Evolutionary conservation across 1,140 invertebrate genomes (phyloP).

Genomic region (Camponotus pennsylvanicus): DNA sequence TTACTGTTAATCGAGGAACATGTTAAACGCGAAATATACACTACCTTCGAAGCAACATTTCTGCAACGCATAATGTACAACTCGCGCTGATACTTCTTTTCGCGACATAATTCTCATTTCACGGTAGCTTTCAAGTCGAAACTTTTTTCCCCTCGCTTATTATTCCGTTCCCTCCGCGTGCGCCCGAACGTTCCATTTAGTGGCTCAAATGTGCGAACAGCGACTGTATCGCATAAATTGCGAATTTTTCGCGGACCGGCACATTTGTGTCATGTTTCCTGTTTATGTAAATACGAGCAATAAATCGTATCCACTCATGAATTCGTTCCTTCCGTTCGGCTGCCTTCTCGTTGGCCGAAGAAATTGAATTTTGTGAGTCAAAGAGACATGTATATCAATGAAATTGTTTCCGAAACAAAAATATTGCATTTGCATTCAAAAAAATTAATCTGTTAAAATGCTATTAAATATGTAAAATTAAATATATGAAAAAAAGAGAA

Average conservation of each 20-base stretch:
- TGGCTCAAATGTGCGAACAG: constrained; percentile 56
- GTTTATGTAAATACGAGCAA: constrained; percentile 83
- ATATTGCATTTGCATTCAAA: neutral
- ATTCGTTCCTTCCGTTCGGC: constrained; percentile 83
- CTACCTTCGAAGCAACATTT: neutral
- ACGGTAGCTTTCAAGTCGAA: constrained; percentile 52
- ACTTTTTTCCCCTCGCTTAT: constrained; percentile 52
- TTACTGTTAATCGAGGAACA: neutral
- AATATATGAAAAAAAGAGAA: neutral
- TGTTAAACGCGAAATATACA: constrained; percentile 6
- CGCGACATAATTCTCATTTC: constrained; percentile 62
- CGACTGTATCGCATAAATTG: constrained; percentile 64
- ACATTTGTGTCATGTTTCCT: constrained; percentile 78
- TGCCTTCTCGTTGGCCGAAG: constrained; percentile 65
- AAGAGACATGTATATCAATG: constrained; percentile 20
- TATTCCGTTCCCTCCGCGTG: neutral
- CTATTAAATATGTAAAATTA: neutral
- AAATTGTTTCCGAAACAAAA: neutral
- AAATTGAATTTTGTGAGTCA: constrained; percentile 40
- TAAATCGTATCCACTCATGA: constrained; percentile 83
- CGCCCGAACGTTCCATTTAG: constrained; percentile 51
- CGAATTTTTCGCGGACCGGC: constrained; percentile 68
- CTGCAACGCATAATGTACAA: constrained; percentile 30
- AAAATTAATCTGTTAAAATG: neutral
- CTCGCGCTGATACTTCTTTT: constrained; percentile 32